Base-by-base conservation (phyloP, 2,888 invertebrate species). In the Ctena decussata region DNA sequence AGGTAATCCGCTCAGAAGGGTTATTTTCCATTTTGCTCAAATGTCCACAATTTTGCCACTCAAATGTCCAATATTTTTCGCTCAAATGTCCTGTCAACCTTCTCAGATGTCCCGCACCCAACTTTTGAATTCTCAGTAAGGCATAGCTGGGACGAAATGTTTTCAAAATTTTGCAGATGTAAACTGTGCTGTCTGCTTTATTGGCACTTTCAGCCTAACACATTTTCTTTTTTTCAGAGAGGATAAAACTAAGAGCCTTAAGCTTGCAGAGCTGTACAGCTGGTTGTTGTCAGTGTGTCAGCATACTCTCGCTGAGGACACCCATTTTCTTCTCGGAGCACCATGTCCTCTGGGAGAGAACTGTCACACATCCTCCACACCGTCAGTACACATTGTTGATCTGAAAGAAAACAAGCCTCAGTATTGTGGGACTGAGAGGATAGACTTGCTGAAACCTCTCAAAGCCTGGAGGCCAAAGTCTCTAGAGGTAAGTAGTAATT, bases 341-440 rank as follows among this genome's bases (percentile, higher is more conserved):
- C 78, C 80, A 0, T 89, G 89, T 69, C 89, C 89, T 30, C 72
- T 80, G 30, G 86, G 82, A 27, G 82, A 80, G n/a, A 35, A 53
- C 30, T 89, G 89, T 46, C 44, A 57, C 0, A 71, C 77, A 3
- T 71, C 37, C 24, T 32, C 72, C 12, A 18, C 44, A 12, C 35
- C 49, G 5, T 82, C 81, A 12, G 30, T 87, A 5, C 92, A 92
- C 69, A 74, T 92, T n/a, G 71, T 92, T 0, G 86, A 90, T 60
- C 73, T 92, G 5, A 70, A 80, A 15, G 77, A 82, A 27, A 77
- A 73, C 35, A 73, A 78, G 27, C 86, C 88, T 0, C 84, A 89
- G 69, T 87, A 73, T 69, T 92, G 92, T 88, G 89, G 91, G 15
- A 46, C 72, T 18, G 82, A 84, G 27, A 86, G 89, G 57, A 71